Evolutionary conservation across 2,113 vertebrate genomes (phyloP).

Genomic region (Polypterus bichir): DNA sequence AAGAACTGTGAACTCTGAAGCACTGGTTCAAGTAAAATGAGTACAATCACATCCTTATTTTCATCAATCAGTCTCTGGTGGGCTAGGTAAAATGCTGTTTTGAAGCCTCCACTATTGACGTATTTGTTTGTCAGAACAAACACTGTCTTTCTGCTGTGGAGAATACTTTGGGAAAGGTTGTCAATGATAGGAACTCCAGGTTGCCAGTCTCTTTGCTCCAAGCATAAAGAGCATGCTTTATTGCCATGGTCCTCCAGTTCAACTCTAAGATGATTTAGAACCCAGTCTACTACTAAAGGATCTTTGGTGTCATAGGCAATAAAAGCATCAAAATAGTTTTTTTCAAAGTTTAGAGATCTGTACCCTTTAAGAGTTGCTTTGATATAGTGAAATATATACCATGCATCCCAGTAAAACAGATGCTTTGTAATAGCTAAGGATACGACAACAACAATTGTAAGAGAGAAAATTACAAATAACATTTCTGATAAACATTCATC

Average conservation of each 20-base stretch:
- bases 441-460: constrained; percentile 17
- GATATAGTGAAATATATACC: constrained; percentile 21
- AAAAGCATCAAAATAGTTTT: constrained; percentile 18
- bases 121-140: constrained; percentile 25
- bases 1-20: constrained; percentile 38
- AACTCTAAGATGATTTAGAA: constrained; percentile 23
- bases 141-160: constrained; percentile 31
- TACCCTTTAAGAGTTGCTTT: constrained; percentile 18
- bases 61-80: constrained; percentile 35
- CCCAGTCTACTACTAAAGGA: constrained; percentile 15
- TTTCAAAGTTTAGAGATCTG: constrained; percentile 11
- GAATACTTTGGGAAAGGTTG: constrained; percentile 30
- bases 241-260: constrained; percentile 25
- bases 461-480: constrained; percentile 22
- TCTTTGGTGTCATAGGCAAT: constrained; percentile 26
- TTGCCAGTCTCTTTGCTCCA: constrained; percentile 24
- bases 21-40: constrained; percentile 37
- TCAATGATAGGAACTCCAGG: constrained; percentile 20
- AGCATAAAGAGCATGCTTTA: constrained; percentile 11
- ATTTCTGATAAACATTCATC: constrained; percentile 16
- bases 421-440: constrained; percentile 20
- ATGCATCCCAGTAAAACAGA: constrained; percentile 28
- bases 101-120: constrained; percentile 29
- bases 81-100: constrained; percentile 27
- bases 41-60: constrained; percentile 28